Conservation (phyloP, 2,113 vertebrate species). For the Clinocottus analis region DNA sequence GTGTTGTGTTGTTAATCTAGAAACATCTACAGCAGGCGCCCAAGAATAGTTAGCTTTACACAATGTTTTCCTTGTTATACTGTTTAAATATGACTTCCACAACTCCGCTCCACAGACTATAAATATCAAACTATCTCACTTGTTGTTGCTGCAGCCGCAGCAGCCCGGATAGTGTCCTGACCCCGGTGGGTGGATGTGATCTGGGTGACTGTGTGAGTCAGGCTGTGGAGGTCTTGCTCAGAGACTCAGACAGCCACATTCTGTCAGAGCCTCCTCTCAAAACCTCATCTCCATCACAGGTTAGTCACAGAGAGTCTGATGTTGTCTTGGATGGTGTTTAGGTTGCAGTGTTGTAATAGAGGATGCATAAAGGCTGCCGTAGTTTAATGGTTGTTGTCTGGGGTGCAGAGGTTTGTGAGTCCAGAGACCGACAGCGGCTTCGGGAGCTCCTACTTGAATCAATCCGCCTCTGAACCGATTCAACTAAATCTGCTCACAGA, state of each 20-base stretch:
- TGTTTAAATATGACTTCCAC: background rate
- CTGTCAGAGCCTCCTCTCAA: slow-evolving; percentile 36
- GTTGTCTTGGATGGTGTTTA: slow-evolving; percentile 1
- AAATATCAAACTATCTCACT: slow-evolving; percentile 4
- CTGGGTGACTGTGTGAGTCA: slow-evolving; percentile 50
- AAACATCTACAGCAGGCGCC: background rate
- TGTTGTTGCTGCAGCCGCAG: slow-evolving; percentile 33
- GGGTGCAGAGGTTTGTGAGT: slow-evolving; percentile 73
- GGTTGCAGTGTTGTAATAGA: background rate
- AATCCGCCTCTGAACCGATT: slow-evolving; percentile 55
- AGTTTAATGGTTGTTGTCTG: background rate
- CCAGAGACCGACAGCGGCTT: slow-evolving; percentile 79
- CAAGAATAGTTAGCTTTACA: background rate
- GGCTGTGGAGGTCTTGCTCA: slow-evolving; percentile 59
- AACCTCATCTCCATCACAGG: slow-evolving; percentile 63
- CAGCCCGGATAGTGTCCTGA: slow-evolving; percentile 1
- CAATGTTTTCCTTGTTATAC: background rate
- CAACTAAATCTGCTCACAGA: slow-evolving; percentile 58
- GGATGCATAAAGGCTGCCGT: background rate
- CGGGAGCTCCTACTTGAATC: slow-evolving; percentile 75
- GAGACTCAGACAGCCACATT: slow-evolving; percentile 27
- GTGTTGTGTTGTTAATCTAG: background rate
- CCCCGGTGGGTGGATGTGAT: slow-evolving; percentile 52
- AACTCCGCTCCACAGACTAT: background rate
- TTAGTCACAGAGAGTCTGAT: slow-evolving; percentile 34